Evolutionary conservation across 2,888 invertebrate species (phyloP).

Genomic region (Cheilosia scutellata): DNA sequence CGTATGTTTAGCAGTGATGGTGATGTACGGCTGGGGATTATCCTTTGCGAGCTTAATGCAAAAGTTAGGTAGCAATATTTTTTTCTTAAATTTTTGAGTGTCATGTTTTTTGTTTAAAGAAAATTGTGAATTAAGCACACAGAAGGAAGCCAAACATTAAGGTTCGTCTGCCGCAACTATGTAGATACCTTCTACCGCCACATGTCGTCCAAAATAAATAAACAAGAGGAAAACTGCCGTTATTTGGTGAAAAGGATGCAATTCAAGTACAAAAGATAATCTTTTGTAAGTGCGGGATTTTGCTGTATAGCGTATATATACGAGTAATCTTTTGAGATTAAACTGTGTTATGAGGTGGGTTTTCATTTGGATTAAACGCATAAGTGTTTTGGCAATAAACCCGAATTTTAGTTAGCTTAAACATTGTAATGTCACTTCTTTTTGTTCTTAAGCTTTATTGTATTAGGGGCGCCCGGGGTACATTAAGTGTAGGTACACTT

Average conservation of each 20-base stretch:
- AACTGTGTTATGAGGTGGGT: conserved; percentile 44
- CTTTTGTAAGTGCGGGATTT: conserved; percentile 53
- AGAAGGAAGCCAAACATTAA: conserved; percentile 24
- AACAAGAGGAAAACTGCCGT: conserved; percentile 49
- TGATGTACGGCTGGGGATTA: conserved; percentile 57
- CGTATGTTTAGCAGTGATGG: conserved; percentile 38
- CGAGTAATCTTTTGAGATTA: conserved; percentile 48
- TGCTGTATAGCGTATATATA: conserved; percentile 16
- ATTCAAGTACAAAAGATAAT: conserved; percentile 48
- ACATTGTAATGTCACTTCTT: not conserved
- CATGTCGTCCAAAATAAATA: conserved; percentile 58
- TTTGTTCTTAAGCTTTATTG: not conserved
- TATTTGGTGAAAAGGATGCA: conserved; percentile 24
- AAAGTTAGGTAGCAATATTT: conserved; percentile 64
- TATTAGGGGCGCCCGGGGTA: too few relatives aligned
- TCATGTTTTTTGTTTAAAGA: conserved; percentile 25
- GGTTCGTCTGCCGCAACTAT: conserved; percentile 46
- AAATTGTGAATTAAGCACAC: conserved; percentile 61
- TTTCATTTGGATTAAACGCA: conserved; percentile 55
- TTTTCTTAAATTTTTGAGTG: not conserved
- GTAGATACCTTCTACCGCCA: conserved; percentile 8
- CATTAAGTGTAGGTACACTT: too few relatives aligned
- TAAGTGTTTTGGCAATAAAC: not conserved
- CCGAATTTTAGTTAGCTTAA: not conserved
- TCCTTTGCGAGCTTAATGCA: conserved; percentile 66